Evolutionary conservation across 2,113 vertebrate species (phyloP).

Genomic region (Melanerpes formicivorus): DNA sequence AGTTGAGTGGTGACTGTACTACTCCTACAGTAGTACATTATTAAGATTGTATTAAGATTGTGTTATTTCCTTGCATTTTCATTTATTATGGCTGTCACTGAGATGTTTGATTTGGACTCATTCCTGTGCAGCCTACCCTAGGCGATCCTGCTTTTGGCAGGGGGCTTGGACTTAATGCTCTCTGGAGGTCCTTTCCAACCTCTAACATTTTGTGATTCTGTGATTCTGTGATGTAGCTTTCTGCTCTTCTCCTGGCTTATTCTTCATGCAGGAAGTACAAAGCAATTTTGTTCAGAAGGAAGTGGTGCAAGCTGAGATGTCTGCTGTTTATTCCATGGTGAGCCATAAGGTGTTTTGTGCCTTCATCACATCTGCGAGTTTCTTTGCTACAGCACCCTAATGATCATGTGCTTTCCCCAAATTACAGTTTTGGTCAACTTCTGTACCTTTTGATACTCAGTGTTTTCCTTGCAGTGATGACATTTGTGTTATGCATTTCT

Average conservation of each 20-base stretch:
- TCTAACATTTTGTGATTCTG: no score
- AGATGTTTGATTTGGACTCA: neutral
- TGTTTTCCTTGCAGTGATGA: neutral
- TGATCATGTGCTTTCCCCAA: neutral
- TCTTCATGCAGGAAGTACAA: neutral
- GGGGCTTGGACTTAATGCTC: no score
- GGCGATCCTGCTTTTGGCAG: no score
- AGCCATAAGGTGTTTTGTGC: neutral
- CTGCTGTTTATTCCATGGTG: neutral
- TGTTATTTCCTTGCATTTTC: neutral
- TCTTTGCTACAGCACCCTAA: neutral
- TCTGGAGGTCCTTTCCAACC: no score
- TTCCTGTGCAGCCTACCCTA: neutral
- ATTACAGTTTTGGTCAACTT: neutral
- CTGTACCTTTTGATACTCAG: neutral
- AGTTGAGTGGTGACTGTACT: neutral
- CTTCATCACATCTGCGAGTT: neutral
- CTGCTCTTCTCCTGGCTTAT: neutral
- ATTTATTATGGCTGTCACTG: neutral
- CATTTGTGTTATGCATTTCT: neutral
- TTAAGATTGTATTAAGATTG: neutral
- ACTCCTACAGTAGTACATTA: neutral
- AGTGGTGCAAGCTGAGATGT: neutral
- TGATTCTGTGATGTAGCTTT: neutral
- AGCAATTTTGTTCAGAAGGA: neutral